Evolutionary conservation across 2,113 vertebrate genomes (phyloP).

Genomic region (Lipophrys pholis): DNA sequence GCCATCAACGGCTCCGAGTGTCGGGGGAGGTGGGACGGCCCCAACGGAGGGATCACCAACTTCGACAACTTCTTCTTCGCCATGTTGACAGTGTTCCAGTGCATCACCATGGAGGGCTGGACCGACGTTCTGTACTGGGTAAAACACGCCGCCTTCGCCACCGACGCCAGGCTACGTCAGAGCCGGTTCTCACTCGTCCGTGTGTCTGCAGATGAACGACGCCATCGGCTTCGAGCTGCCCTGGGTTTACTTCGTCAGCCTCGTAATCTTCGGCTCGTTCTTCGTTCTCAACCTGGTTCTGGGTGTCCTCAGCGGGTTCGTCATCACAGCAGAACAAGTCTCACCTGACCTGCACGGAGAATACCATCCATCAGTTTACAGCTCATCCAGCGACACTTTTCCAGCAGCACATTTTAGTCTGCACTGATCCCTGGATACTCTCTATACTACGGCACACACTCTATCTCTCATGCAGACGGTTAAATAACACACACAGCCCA

Average conservation of each 20-base stretch:
- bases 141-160: background rate
- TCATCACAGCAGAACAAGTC: background rate
- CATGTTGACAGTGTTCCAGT: conserved; percentile 94
- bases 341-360: too few relatives aligned
- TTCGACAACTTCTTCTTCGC: conserved; percentile 97
- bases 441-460: too few relatives aligned
- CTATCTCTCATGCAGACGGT: too few relatives aligned
- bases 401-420: too few relatives aligned
- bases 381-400: too few relatives aligned
- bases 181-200: background rate
- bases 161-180: too few relatives aligned
- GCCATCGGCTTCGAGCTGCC: conserved; percentile 92
- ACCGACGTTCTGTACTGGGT: conserved; percentile 94
- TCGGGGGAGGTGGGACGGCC: conserved; percentile 88
- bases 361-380: too few relatives aligned
- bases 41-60: conserved; percentile 93
- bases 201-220: conserved; percentile 88
- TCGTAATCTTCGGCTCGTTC: conserved; percentile 95
- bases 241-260: conserved; percentile 94
- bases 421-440: too few relatives aligned
- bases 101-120: conserved; percentile 95
- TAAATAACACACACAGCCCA: too few relatives aligned
- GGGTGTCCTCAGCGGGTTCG: conserved; percentile 93
- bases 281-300: conserved; percentile 95
- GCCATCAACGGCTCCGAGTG: conserved; percentile 86